Conservation (phyloP, 2,888 invertebrate species). For the Liodrosophila aerea region DNA sequence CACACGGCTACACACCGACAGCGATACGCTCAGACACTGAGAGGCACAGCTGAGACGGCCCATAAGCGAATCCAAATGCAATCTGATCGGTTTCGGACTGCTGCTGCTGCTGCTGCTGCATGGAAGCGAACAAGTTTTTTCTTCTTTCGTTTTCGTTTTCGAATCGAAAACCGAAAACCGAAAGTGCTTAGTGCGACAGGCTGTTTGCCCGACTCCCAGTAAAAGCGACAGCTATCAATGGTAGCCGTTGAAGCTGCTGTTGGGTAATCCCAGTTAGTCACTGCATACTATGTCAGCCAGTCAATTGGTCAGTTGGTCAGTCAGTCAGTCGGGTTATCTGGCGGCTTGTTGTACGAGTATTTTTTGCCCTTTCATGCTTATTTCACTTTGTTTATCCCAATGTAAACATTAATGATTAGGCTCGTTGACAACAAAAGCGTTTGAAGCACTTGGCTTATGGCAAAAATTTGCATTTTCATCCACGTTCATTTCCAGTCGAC, state of each 20-base stretch:
- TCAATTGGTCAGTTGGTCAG: constrained; percentile 29
- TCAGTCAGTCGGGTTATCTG: constrained; percentile 48
- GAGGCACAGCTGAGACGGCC: constrained; percentile 28
- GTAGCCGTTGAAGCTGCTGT: constrained; percentile 43
- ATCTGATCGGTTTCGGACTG: constrained; percentile 64
- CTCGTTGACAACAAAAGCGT: constrained; percentile 53
- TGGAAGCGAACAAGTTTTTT: constrained; percentile 65
- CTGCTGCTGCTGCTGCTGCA: constrained; percentile 47
- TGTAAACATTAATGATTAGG: constrained; percentile 58
- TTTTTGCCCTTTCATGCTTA: constrained; percentile 57
- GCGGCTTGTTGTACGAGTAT: constrained; percentile 14
- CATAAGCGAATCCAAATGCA: constrained; percentile 59
- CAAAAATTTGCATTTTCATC: constrained; percentile 71
- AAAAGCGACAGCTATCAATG: constrained; percentile 59
- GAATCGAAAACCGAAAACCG: constrained; percentile 57
- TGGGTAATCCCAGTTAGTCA: constrained; percentile 59
- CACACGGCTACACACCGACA: constrained; percentile 1
- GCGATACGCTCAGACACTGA: constrained; percentile 1
- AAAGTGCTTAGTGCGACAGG: constrained; percentile 59
- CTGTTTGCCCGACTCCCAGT: constrained; percentile 36
- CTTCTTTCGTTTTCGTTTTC: constrained; percentile 25
- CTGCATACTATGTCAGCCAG: constrained; percentile 25
- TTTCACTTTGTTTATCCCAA: constrained; percentile 46
- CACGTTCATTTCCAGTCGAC: constrained; percentile 29
- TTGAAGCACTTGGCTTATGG: constrained; percentile 48